phyloP scores from a whole-genome alignment of 2,888 invertebrate genomes.

The Shargacucullia verbasci region DNA sequence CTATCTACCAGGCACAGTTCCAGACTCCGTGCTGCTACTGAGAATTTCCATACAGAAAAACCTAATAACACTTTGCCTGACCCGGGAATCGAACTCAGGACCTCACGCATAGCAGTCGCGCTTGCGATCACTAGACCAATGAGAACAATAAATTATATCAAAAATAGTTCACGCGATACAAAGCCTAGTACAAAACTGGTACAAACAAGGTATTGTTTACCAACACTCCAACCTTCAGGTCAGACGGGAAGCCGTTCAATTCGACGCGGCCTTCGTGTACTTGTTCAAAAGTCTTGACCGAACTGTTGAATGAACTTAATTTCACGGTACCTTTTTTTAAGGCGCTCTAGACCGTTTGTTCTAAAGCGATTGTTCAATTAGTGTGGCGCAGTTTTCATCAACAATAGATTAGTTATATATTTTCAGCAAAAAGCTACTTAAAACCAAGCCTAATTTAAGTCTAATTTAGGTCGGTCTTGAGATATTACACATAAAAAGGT shows the following conservation, averaged over 20 bases:
- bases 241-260: slow-evolving; percentile 53
- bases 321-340: slow-evolving; percentile 28
- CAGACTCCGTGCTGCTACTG: too few relatives aligned
- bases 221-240: slow-evolving; percentile 17
- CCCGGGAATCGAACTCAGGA: too few relatives aligned
- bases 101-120: too few relatives aligned
- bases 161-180: slow-evolving; percentile 1
- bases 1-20: too few relatives aligned
- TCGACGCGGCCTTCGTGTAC: slow-evolving; percentile 46
- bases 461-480: not conserved
- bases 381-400: not conserved
- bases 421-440: not conserved
- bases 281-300: slow-evolving; percentile 33
- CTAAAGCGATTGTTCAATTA: slow-evolving; percentile 6
- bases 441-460: not conserved
- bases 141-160: not conserved
- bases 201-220: slow-evolving; percentile 20
- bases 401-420: not conserved
- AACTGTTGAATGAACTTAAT: slow-evolving; percentile 39
- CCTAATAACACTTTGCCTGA: too few relatives aligned
- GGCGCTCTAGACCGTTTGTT: slow-evolving; percentile 1
- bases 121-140: too few relatives aligned
- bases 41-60: too few relatives aligned
- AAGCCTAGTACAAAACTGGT: slow-evolving; percentile 3
- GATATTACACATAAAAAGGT: not conserved